A percentile compares a stretch with the other conserved stretches of the same genome.
Conservation (phyloP, 2,888 invertebrate genomes). For the Agriopis aurantiaria region DNA sequence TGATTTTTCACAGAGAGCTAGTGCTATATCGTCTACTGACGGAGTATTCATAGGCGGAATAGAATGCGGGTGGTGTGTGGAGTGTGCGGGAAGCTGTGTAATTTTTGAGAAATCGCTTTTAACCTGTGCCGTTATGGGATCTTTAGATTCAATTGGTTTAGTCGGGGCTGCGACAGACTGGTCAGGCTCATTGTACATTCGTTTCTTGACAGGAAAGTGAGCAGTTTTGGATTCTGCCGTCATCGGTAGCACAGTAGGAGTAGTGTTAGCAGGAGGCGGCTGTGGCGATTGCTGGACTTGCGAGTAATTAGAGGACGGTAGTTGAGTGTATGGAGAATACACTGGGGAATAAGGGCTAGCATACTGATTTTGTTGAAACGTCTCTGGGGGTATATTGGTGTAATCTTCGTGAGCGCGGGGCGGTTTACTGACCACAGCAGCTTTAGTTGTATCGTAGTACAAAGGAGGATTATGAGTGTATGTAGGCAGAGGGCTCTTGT, state of each 20-base stretch:
- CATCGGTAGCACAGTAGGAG: conserved; percentile 58
- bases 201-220: conserved; percentile 88
- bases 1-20: conserved; percentile 76
- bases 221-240: conserved; percentile 70
- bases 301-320: conserved; percentile 66
- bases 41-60: conserved; percentile 54
- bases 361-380: conserved; percentile 84
- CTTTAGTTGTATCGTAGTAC: conserved; percentile 88
- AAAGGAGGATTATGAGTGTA: conserved; percentile 82
- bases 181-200: conserved; percentile 86
- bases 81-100: conserved; percentile 43
- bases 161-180: conserved; percentile 59
- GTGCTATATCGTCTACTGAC: conserved; percentile 76
- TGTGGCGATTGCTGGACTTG: conserved; percentile 68
- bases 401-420: conserved; percentile 85
- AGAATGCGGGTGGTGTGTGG: conserved; percentile 47
- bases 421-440: conserved; percentile 75
- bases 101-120: conserved; percentile 70
- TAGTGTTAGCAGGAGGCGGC: conserved; percentile 53
- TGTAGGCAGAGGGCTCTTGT: conserved; percentile 77
- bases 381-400: conserved; percentile 81
- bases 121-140: conserved; percentile 48
- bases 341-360: conserved; percentile 72
- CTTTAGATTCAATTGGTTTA: conserved; percentile 63
- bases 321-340: conserved; percentile 72